These are phyloP conservation scores for Meta bourneti DNA, from an alignment of 2,888 invertebrate species.

Conservation along the genomic window DNA sequence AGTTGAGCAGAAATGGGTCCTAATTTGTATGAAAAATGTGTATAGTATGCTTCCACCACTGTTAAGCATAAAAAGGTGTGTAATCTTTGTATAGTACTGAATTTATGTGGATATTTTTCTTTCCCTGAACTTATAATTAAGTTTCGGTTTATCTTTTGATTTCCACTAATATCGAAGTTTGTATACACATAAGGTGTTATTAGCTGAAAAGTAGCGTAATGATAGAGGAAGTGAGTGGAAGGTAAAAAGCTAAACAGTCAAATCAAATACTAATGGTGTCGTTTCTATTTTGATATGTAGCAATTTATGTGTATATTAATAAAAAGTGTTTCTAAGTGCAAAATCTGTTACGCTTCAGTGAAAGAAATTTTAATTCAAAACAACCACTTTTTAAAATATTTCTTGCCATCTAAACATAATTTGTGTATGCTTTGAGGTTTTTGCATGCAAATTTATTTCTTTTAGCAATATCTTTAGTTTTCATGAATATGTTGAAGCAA, in stretches of 20 bases:
- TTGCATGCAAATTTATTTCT: constrained; percentile 35
- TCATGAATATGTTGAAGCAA: constrained; percentile 28
- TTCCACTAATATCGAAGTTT: too few relatives aligned
- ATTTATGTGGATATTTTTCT: constrained; percentile 16
- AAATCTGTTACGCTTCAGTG: not conserved
- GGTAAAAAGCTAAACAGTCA: too few relatives aligned
- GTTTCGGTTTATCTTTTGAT: not conserved
- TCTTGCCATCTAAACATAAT: constrained; percentile 44
- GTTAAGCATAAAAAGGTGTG: constrained; percentile 51
- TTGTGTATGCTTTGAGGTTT: constrained; percentile 3
- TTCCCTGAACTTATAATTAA: constrained; percentile 9
- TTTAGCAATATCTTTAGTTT: constrained; percentile 31
- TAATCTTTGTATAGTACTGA: constrained; percentile 21
- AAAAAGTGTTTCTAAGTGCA: not conserved
- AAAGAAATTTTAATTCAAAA: not conserved
- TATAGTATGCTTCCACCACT: constrained; percentile 59
- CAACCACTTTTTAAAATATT: not conserved
- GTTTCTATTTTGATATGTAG: not conserved
- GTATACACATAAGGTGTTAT: too few relatives aligned
- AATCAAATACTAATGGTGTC: not conserved
- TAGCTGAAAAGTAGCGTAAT: too few relatives aligned
- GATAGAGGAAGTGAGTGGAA: too few relatives aligned
- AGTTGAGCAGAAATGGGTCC: constrained; percentile 8
- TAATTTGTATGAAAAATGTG: constrained; percentile 27
- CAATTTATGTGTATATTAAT: not conserved